Evolutionary conservation across 2,888 invertebrate species (phyloP), one percentile per base, ranked within the genome.

Genomic region (Gnatocerus cornutus): DNA sequence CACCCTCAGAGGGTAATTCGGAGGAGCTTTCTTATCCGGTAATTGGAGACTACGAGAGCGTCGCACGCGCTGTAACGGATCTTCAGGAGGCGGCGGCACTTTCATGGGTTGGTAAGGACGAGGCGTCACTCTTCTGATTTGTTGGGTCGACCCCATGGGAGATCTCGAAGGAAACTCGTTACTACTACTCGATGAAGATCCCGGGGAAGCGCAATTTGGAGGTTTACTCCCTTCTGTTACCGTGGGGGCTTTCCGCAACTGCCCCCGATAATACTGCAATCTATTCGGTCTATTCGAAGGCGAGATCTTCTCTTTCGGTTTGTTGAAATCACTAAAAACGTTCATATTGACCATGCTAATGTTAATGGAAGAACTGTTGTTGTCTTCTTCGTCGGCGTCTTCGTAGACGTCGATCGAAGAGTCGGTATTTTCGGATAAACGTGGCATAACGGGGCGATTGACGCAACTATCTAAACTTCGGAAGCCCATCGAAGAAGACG

Each of bases 31-130:
- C 73, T 86, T 86, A 76, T 91, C 91, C 0, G 89, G 90, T 21
- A 91, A 83, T 77, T 91, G 91, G 21, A 91, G 84, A 73, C 91
- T 91, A 76, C 90, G 86, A 0, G 88, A 88, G 21, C 89, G 81
- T 69, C 87, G 77, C 9, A 88, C 88, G 55, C 87, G 78, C 62
- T 80, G 79, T 8, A 77, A 48, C 2, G 73, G 61, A 58, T 81
- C 81, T 27, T 82, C 82, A 55, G 78, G 77, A 37, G 71, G 66
- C 0, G 41, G 41, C 12, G 41, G 41, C 1, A n/a, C 9, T 58
- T 68, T 72, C 9, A 67, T 33, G 0, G 68, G 16, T 66, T 72
- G 73, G 55, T 74, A 74, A 27, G 50, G 63, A 1, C 72, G 62
- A 0, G 73, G 71, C 8, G 79, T 74, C 12, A 74, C 73, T 39